Conservation (phyloP, 2,888 invertebrate species). For the Nebria brevicollis region DNA sequence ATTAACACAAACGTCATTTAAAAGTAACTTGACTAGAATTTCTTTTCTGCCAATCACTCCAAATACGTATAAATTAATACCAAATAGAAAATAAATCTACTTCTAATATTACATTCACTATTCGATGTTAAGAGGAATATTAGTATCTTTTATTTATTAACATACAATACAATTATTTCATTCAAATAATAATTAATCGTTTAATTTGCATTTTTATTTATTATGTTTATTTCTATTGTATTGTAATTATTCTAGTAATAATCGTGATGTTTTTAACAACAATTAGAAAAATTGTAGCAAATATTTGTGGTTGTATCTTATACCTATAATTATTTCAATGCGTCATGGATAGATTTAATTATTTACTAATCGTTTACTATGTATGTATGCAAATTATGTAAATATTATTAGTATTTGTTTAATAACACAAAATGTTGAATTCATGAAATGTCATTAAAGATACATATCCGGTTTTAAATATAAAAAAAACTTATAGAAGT, state of each 20-base stretch:
- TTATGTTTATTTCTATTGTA: background rate
- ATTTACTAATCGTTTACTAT: background rate
- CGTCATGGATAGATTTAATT: background rate
- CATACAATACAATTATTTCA: background rate
- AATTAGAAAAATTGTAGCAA: background rate
- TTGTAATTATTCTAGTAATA: background rate
- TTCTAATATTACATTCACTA: no score
- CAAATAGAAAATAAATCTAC: no score
- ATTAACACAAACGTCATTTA: no score
- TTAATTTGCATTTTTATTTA: background rate
- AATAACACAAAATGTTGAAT: background rate
- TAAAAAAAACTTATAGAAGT: no score
- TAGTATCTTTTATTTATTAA: background rate
- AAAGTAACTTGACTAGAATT: no score
- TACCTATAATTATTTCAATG: background rate
- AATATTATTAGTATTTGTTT: background rate
- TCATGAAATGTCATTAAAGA: no score
- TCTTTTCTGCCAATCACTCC: no score
- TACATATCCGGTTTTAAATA: no score
- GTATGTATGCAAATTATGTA: background rate
- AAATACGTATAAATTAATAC: no score
- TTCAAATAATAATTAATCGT: background rate
- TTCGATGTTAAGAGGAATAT: no score
- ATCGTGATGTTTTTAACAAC: background rate
- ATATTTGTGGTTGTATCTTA: background rate